Percentiles rank a stretch among this genome's conserved stretches.
Conservation (phyloP, 2,113 vertebrate genomes). For the Brevimyrus niger region DNA sequence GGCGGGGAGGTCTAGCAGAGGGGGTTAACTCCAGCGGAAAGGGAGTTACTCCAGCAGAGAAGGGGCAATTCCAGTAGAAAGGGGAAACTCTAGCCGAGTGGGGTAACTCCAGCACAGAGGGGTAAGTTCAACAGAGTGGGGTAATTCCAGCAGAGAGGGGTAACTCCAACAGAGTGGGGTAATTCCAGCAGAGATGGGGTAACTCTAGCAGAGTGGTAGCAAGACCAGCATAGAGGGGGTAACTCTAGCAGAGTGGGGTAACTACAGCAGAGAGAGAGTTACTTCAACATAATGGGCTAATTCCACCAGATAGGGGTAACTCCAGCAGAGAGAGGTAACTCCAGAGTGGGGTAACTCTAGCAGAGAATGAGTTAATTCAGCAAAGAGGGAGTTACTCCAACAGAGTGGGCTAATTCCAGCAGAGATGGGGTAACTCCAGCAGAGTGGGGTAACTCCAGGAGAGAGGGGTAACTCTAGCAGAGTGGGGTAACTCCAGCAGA, state of each 20-base stretch:
- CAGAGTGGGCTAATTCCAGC: conserved; percentile 35
- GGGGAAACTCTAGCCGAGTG: too few species aligned
- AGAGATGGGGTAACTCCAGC: not conserved
- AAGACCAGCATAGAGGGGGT: not conserved
- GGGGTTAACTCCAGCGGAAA: too few species aligned
- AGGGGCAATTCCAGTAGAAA: too few species aligned
- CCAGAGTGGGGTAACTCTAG: not conserved
- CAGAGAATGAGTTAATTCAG: not conserved
- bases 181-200: not conserved
- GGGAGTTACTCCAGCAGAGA: too few species aligned
- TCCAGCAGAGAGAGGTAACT: not conserved
- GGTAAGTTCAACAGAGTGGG: too few species aligned
- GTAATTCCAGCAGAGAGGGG: too few species aligned
- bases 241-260: conserved; percentile 31
- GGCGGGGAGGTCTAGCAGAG: conserved; percentile 50
- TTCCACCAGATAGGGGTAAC: not conserved
- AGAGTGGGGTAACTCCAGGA: conserved; percentile 44
- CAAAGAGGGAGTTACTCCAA: conserved; percentile 27
- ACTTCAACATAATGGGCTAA: too few species aligned
- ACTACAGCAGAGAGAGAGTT: conserved; percentile 47
- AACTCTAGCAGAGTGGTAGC: too few species aligned
- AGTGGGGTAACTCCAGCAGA: not conserved
- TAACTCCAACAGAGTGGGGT: not conserved
- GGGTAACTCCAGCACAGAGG: too few species aligned
- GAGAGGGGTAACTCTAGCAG: conserved; percentile 60